Conservation (phyloP, 2,797 vertebrate species). For the Falco columbarius region DNA sequence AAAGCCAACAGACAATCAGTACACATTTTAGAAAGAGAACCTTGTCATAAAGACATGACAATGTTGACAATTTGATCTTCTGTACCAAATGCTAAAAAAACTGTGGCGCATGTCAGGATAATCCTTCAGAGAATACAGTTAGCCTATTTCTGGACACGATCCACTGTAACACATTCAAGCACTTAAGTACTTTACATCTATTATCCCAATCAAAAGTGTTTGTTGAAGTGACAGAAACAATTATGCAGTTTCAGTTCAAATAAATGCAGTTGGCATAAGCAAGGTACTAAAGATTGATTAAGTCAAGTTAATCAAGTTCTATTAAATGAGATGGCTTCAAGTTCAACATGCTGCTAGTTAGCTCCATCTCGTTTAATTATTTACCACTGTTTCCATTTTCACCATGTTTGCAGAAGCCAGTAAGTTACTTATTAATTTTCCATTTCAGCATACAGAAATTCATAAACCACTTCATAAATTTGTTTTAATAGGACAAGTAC, state of each 20-base stretch:
- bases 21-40: background rate
- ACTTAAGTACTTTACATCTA: background rate
- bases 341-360: background rate
- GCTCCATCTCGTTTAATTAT: background rate
- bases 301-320: background rate
- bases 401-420: background rate
- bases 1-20: background rate
- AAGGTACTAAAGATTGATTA: background rate
- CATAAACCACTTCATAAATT: background rate
- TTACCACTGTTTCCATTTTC: background rate
- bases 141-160: background rate
- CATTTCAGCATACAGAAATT: background rate
- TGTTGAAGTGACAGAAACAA: background rate
- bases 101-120: background rate
- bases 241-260: background rate
- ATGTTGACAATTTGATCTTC: background rate
- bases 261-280: background rate
- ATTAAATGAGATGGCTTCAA: background rate
- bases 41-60: background rate
- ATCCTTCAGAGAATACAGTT: background rate
- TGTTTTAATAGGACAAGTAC: background rate
- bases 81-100: background rate
- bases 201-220: background rate
- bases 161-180: background rate
- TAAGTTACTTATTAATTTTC: constrained; percentile 39